Conservation (phyloP, 1,140 invertebrate species). For the Holcopasites calliopsidis region DNA sequence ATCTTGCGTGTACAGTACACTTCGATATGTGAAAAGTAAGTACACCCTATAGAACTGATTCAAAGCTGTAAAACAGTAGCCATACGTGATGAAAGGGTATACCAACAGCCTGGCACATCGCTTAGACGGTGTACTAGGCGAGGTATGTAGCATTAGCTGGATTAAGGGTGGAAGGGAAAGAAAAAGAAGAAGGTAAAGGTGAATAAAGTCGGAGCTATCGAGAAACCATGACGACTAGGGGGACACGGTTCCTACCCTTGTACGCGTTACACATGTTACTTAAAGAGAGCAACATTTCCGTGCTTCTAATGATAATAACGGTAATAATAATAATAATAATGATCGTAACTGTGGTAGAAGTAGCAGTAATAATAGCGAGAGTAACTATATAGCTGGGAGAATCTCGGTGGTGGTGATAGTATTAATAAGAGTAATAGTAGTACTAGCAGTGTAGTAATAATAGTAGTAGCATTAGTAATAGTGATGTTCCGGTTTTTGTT, state of each 20-base stretch:
- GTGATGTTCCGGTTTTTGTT: slow-evolving; percentile 53
- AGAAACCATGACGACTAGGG: slow-evolving; percentile 73
- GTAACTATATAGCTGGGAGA: slow-evolving; percentile 57
- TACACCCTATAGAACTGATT: slow-evolving; percentile 71
- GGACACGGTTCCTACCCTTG: slow-evolving; percentile 38
- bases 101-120: slow-evolving; percentile 24
- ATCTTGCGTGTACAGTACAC: slow-evolving; percentile 58
- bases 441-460: slow-evolving; percentile 46
- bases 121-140: background rate
- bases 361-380: slow-evolving; percentile 56
- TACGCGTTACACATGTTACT: slow-evolving; percentile 25
- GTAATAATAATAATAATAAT: slow-evolving; percentile 29
- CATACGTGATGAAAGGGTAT: slow-evolving; percentile 35
- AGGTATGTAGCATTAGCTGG: background rate
- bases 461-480: slow-evolving; percentile 44
- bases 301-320: slow-evolving; percentile 41
- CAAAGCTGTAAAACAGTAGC: slow-evolving; percentile 50
- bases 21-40: slow-evolving; percentile 69
- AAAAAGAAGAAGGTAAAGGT: slow-evolving; percentile 12
- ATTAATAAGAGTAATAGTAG: slow-evolving; percentile 52
- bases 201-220: slow-evolving; percentile 55
- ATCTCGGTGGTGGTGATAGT: slow-evolving; percentile 51
- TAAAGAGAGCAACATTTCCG: slow-evolving; percentile 42
- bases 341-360: slow-evolving; percentile 34
- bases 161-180: background rate